phyloP scores from a whole-genome alignment of 2,888 invertebrate genomes.

The Choristoneura rosaceana region DNA sequence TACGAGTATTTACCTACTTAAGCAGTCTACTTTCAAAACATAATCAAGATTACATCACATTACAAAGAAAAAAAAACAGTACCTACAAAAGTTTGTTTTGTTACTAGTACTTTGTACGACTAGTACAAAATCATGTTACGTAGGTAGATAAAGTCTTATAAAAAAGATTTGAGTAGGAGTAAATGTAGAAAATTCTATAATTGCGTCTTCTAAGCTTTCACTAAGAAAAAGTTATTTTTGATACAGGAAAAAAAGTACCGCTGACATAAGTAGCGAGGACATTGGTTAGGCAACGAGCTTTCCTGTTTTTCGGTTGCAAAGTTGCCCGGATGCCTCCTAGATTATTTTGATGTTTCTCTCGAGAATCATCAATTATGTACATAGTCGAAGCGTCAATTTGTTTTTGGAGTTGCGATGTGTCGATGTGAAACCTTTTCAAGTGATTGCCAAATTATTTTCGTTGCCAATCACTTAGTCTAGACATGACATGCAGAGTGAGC shows the following conservation, averaged over 20 bases:
- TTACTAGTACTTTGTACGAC: too few relatives aligned
- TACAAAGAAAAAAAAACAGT: too few relatives aligned
- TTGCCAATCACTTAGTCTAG: constrained; percentile 25
- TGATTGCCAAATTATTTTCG: constrained; percentile 25
- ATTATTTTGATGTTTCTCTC: constrained; percentile 10
- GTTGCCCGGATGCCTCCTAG: not conserved
- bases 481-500: constrained; percentile 17
- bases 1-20: too few relatives aligned
- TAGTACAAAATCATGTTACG: too few relatives aligned
- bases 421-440: constrained; percentile 26
- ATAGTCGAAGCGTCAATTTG: not conserved
- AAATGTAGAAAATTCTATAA: not conserved
- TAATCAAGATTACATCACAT: too few relatives aligned
- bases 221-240: not conserved
- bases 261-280: not conserved
- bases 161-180: too few relatives aligned
- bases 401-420: not conserved
- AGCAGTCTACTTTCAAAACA: constrained; percentile 19
- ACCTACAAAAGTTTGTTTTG: too few relatives aligned
- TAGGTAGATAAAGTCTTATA: too few relatives aligned
- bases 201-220: too few relatives aligned
- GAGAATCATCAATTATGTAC: constrained; percentile 14
- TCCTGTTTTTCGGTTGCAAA: constrained; percentile 3
- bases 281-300: not conserved
- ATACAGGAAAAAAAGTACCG: not conserved